phyloP scores from a whole-genome alignment of 2,113 vertebrate genomes.

The Sprattus sprattus region DNA sequence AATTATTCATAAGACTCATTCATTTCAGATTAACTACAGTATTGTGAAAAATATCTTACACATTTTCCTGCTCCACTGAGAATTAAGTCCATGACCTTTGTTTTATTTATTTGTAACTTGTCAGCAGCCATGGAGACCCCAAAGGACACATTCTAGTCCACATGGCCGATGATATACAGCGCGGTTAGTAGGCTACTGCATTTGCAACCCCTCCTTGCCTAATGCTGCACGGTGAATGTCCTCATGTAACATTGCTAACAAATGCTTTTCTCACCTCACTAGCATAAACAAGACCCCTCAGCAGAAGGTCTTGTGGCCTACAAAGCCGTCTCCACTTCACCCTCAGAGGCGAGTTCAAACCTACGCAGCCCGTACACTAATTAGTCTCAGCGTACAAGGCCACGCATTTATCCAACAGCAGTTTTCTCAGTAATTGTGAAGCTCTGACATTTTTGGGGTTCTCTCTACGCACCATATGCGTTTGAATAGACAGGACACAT shows the following conservation, averaged over 20 bases:
- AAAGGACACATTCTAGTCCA: background rate
- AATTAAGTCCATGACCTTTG: background rate
- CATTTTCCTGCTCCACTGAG: background rate
- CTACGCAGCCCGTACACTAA: background rate
- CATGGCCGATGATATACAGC: background rate
- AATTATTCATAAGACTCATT: no score
- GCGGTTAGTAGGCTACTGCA: background rate
- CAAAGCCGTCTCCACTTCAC: background rate
- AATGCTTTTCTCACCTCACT: background rate
- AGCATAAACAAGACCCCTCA: background rate
- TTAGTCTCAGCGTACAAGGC: background rate
- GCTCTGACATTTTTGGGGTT: background rate
- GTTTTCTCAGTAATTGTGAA: background rate
- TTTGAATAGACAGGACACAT: background rate
- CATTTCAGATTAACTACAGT: background rate
- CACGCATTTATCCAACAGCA: background rate
- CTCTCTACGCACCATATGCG: background rate
- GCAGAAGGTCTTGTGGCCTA: background rate
- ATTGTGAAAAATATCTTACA: background rate
- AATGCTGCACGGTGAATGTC: background rate
- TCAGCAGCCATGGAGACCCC: background rate
- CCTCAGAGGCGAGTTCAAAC: background rate
- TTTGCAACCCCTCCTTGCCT: background rate
- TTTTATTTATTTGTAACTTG: background rate
- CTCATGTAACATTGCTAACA: background rate